Conservation (phyloP, 1,140 invertebrate genomes). For the Drosophila seguyi region DNA sequence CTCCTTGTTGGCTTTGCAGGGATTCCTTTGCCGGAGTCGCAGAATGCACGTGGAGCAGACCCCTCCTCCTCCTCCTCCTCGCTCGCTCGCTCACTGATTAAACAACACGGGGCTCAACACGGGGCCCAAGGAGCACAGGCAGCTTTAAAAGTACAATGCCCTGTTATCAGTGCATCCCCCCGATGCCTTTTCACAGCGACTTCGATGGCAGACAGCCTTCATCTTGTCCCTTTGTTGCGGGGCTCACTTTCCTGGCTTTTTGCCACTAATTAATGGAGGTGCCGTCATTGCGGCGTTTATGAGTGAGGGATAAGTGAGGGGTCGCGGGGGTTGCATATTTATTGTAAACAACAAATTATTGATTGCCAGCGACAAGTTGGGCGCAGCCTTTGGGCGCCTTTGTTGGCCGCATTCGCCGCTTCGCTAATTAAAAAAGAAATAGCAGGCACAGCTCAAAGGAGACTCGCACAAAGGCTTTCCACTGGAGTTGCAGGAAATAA, state of each 20-base stretch:
- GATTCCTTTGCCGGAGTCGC: slow-evolving; percentile 42
- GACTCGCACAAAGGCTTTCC: slow-evolving; percentile 36
- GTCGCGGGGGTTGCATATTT: slow-evolving; percentile 49
- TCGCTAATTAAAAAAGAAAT: slow-evolving; percentile 68
- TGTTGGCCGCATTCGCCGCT: slow-evolving; percentile 19
- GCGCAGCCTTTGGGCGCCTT: slow-evolving; percentile 32
- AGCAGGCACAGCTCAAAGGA: slow-evolving; percentile 20
- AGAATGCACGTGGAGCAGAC: slow-evolving; percentile 33
- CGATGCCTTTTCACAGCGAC: slow-evolving; percentile 21
- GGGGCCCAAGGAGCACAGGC: not conserved
- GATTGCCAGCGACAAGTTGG: slow-evolving; percentile 50
- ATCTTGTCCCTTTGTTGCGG: slow-evolving; percentile 41
- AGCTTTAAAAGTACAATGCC: slow-evolving; percentile 61
- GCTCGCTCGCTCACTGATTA: slow-evolving; percentile 54
- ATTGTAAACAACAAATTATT: slow-evolving; percentile 79
- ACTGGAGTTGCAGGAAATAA: slow-evolving; percentile 53
- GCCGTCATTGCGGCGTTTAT: not conserved
- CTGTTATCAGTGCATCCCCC: slow-evolving; percentile 48
- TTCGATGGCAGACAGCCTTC: slow-evolving; percentile 57
- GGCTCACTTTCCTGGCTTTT: slow-evolving; percentile 40
- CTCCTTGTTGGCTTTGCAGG: slow-evolving; percentile 55
- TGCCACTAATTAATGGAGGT: slow-evolving; percentile 72
- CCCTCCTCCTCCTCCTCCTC: slow-evolving; percentile 5
- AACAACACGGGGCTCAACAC: slow-evolving; percentile 18
- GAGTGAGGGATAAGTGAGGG: not conserved